Evolutionary conservation across 2,888 invertebrate species (phyloP).

Genomic region (Philopedon plagiatum): DNA sequence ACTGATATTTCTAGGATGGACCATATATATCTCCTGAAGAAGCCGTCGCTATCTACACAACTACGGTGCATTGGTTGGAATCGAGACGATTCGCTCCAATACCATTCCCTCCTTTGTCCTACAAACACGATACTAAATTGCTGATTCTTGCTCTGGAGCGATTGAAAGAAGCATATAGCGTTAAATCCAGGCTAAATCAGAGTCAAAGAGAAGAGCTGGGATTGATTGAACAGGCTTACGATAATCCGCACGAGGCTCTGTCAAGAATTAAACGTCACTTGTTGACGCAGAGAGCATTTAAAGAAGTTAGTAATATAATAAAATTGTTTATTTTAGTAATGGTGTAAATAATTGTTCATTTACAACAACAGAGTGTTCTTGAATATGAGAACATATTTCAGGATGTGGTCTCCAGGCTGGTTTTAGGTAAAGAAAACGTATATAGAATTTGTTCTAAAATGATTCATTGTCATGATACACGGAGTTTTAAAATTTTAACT

Average conservation of each 20-base stretch:
- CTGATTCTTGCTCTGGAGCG: slow-evolving; percentile 97
- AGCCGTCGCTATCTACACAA: slow-evolving; percentile 99
- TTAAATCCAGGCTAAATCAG: slow-evolving; percentile 97
- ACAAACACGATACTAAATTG: slow-evolving; percentile 99
- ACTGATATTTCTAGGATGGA: slow-evolving; percentile 77
- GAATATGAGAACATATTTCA: too few species aligned
- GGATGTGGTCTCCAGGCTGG: too few species aligned
- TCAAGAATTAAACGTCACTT: slow-evolving; percentile 99
- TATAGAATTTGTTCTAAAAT: too few species aligned
- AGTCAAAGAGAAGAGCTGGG: slow-evolving; percentile 99
- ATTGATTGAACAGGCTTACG: slow-evolving; percentile 99
- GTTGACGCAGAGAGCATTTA: slow-evolving; percentile 97
- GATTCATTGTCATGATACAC: too few species aligned
- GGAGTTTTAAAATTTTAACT: too few species aligned
- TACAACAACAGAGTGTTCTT: too few species aligned
- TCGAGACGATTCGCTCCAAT: slow-evolving; percentile 98
- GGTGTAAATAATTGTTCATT: too few species aligned
- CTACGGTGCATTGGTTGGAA: slow-evolving; percentile 99
- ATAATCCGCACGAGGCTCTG: slow-evolving; percentile 99
- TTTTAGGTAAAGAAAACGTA: too few species aligned
- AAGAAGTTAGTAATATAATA: slow-evolving; percentile 80
- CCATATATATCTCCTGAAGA: slow-evolving; percentile 99
- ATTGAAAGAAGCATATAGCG: slow-evolving; percentile 97
- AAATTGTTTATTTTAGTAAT: too few species aligned
- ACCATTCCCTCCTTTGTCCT: slow-evolving; percentile 98